Base-by-base conservation (phyloP, 2,888 invertebrate genomes). In the Tipula confusa region DNA sequence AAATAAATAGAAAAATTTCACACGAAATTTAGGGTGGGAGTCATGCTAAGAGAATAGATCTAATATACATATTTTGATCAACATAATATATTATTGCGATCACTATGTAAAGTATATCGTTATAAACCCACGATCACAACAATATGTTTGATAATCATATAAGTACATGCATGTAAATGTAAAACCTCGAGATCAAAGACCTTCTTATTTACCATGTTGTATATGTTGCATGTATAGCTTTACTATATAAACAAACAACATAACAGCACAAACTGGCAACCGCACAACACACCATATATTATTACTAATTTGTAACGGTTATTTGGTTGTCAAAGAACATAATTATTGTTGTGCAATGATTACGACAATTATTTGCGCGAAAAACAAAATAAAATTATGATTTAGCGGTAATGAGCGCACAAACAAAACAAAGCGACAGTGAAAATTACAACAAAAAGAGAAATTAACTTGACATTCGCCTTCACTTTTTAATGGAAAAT, bases 401-500 rank as follows among this genome's bases (percentile, higher is more conserved):
- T 64, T 64, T 64, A 24, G 64, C 64, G 18, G 6, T 9, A 64
- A 9, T 9, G 64, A 64, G 24, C 64, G 64, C 64, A 24, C 64
- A 9, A 64, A 64, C 64, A 64, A 24, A 64, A 64, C 64, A 64
- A 64, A 24, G 24, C 64, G 64, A 64, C 64, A 64, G 64, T 24
- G 24, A 24, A 64, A 24, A 64, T 64, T 24, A 24, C 0, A 64
- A 64, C 3, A 18, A 64, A 48, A 64, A 64, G 64, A 64, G 64
- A 64, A 64, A 64, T 64, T 64, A 64, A 64, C 64, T 64, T 64
- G 64, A 64, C 64, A 64, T 64, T 64, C 64, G 64, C 64, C 64
- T 64, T 64, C 64, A 64, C 64, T 64, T 64, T 64, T 64, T 24
- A 18, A 24, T 64, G 64, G 64, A n/a, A 64, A 64, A 64, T 64